A percentile compares a stretch with the other conserved stretches of the same genome.
These are phyloP conservation scores for Laothoe populi DNA, from an alignment of 2,888 invertebrate genomes.

Conservation along the genomic window DNA sequence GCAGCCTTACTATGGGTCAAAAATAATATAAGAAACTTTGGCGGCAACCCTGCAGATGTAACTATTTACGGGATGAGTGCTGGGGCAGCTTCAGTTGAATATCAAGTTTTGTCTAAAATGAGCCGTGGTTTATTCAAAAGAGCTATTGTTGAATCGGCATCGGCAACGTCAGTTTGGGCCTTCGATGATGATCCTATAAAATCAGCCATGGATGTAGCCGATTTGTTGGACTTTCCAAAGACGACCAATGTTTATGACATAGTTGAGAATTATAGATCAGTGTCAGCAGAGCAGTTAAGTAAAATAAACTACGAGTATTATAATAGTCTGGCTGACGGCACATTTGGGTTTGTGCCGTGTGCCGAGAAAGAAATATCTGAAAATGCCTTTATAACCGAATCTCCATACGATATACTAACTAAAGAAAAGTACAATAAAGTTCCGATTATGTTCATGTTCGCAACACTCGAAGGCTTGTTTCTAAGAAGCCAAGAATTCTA, in stretches of 20 bases:
- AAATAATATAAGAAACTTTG: slow-evolving; percentile 51
- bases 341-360: slow-evolving; percentile 53
- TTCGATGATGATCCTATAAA: slow-evolving; percentile 41
- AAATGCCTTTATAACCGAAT: slow-evolving; percentile 40
- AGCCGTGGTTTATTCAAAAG: slow-evolving; percentile 47
- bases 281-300: slow-evolving; percentile 41
- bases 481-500: slow-evolving; percentile 46
- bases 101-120: slow-evolving; percentile 48
- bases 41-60: slow-evolving; percentile 53
- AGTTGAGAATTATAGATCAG: slow-evolving; percentile 37
- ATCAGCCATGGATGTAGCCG: slow-evolving; percentile 42
- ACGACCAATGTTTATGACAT: slow-evolving; percentile 34
- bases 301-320: slow-evolving; percentile 41
- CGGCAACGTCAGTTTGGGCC: slow-evolving; percentile 45
- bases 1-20: slow-evolving; percentile 52
- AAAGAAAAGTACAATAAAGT: slow-evolving; percentile 39
- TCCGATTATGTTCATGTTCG: slow-evolving; percentile 47
- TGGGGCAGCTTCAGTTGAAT: slow-evolving; percentile 52
- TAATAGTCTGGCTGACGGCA: slow-evolving; percentile 46
- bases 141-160: slow-evolving; percentile 51
- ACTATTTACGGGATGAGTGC: slow-evolving; percentile 60
- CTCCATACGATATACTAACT: slow-evolving; percentile 40
- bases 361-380: slow-evolving; percentile 41
- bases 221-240: slow-evolving; percentile 28
- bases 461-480: slow-evolving; percentile 46